Base-by-base conservation (phyloP, 2,888 invertebrate genomes). In the Chrysomela aeneicollis region DNA sequence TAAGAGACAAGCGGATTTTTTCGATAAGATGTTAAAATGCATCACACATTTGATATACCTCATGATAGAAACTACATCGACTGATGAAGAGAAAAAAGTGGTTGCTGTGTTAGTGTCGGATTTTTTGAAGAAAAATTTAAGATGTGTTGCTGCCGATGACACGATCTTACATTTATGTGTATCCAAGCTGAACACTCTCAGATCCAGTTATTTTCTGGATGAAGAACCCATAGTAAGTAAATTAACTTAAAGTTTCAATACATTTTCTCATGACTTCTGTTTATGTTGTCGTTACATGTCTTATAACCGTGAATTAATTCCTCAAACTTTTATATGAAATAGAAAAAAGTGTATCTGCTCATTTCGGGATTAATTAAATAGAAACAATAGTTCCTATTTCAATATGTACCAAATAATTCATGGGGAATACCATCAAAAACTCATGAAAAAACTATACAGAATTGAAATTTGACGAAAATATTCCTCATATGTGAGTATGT, bases 111-210 rank as follows among this genome's bases (percentile, higher is more conserved):
- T 86, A 50, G 87, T 92, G 12, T 84, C 84, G 61, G 80, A 83
- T 71, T 83, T 91, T 58, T 86, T 91, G 26, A 85, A 84, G 59
- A 82, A 85, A 66, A 89, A 91, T 82, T 88, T 92, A 59, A 87
- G 88, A 69, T 90, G 90, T 74, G 88, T 89, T 8, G 86, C 85
- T 76, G 87, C 89, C 63, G 90, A 91, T 66, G 93, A 94, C 81
- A 89, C 93, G n/a, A 85, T 95, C 69, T 86, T 97, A 66, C 96
- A 96, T 85, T 86, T 95, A 71, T 91, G 92, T 77, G 92, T 92
- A 62, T 92, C 91, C 47, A 89, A 89, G 70, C 85, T 90, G 70
- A 93, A 92, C 84, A 90, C 90, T 12, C 89, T 94, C 71, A 89
- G 89, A 78, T 91, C 92, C 78, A 89, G 89, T 73, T 91, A 93